phyloP scores from a whole-genome alignment of 2,113 vertebrate genomes.

The Labeo catla region DNA sequence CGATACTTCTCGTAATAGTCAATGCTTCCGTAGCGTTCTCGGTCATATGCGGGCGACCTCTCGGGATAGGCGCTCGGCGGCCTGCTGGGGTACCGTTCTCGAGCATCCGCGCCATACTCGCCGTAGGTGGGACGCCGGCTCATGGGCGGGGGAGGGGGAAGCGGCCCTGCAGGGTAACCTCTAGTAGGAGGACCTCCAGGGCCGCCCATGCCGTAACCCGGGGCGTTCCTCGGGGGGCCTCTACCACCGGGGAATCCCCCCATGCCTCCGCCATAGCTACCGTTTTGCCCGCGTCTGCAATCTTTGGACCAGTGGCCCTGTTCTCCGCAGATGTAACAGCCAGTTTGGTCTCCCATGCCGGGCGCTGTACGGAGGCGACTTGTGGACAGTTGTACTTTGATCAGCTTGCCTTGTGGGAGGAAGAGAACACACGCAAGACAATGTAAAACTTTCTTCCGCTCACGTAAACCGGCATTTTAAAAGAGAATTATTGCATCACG shows the following conservation, averaged over 20 bases:
- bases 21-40: slow-evolving; percentile 64
- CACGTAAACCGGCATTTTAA: slow-evolving; percentile 37
- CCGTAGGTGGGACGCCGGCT: slow-evolving; percentile 52
- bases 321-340: slow-evolving; percentile 96
- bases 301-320: slow-evolving; percentile 97
- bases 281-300: slow-evolving; percentile 84
- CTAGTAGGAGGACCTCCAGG: slow-evolving; percentile 61
- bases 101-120: slow-evolving; percentile 71
- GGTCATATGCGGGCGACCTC: slow-evolving; percentile 63
- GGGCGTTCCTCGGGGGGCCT: slow-evolving; percentile 58
- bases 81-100: slow-evolving; percentile 73
- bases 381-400: slow-evolving; percentile 95
- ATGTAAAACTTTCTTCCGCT: slow-evolving; percentile 59
- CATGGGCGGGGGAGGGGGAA: slow-evolving; percentile 36
- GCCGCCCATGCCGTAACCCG: slow-evolving; percentile 61
- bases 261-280: slow-evolving; percentile 69
- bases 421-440: slow-evolving; percentile 83
- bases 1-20: slow-evolving; percentile 94
- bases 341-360: slow-evolving; percentile 95
- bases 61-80: slow-evolving; percentile 57
- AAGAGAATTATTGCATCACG: slow-evolving; percentile 43
- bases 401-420: slow-evolving; percentile 92
- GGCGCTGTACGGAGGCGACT: slow-evolving; percentile 93
- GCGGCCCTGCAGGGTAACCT: slow-evolving; percentile 61
- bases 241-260: slow-evolving; percentile 58